Percentiles rank a stretch among this genome's conserved stretches.
Evolutionary conservation across 2,113 vertebrate genomes (phyloP).

Genomic region (Limnothrissa miodon): DNA sequence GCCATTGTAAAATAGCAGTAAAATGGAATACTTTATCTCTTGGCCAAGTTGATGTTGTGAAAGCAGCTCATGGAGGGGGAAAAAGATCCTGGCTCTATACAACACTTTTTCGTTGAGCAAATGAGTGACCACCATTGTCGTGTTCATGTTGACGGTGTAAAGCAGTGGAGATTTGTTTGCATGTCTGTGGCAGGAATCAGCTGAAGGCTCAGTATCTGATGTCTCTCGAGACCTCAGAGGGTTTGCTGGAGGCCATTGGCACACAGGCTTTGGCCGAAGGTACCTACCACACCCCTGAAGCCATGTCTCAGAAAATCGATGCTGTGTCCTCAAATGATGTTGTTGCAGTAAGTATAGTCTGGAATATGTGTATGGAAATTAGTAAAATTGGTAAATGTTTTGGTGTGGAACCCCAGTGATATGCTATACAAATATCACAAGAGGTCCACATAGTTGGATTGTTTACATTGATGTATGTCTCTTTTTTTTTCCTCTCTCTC

Average conservation of each 20-base stretch:
- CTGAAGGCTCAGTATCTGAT: constrained; percentile 84
- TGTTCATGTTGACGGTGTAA: not conserved
- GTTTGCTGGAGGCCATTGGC: constrained; percentile 83
- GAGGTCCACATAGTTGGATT: not conserved
- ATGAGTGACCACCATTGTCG: not conserved
- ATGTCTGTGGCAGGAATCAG: constrained; percentile 72
- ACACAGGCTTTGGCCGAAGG: constrained; percentile 77
- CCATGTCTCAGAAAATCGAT: constrained; percentile 80
- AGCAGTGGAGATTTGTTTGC: not conserved
- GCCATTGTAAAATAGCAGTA: not conserved
- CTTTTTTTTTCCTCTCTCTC: constrained; percentile 43
- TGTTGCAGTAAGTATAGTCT: constrained; percentile 78
- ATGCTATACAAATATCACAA: not conserved
- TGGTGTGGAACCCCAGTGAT: not conserved
- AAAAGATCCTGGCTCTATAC: not conserved
- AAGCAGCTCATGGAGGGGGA: too few relatives aligned
- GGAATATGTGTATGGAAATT: not conserved
- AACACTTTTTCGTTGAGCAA: not conserved
- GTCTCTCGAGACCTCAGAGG: constrained; percentile 83
- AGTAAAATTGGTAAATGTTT: not conserved
- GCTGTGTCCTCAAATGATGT: constrained; percentile 80
- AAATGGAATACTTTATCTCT: not conserved
- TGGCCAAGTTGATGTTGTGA: too few relatives aligned
- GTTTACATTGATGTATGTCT: not conserved
- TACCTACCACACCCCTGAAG: constrained; percentile 71